Conservation (phyloP, 2,113 vertebrate species). For the Mirza zaza region DNA sequence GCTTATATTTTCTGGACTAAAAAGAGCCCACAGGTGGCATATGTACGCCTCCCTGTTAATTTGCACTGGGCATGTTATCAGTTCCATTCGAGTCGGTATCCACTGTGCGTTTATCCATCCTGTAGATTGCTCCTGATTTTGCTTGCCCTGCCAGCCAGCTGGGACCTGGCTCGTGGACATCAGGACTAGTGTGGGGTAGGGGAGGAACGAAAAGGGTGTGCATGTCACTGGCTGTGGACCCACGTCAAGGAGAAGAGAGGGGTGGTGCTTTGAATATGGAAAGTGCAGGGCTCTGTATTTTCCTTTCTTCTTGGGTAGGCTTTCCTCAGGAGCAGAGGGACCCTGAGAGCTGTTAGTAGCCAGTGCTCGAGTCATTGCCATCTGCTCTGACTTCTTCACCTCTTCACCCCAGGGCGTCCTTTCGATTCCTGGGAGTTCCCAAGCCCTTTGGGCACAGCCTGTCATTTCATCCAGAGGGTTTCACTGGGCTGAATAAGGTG, state of each 20-base stretch:
- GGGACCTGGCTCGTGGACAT: background rate
- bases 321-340: background rate
- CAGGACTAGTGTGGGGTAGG: no score
- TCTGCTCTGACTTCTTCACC: background rate
- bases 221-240: background rate
- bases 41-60: rapidly evolving
- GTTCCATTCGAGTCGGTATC: rapidly evolving
- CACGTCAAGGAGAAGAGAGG: background rate
- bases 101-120: background rate
- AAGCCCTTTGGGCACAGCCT: background rate
- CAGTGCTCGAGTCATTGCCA: rapidly evolving
- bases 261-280: no score
- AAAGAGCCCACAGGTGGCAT: background rate
- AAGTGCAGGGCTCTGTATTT: rapidly evolving
- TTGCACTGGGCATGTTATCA: rapidly evolving
- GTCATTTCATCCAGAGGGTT: background rate
- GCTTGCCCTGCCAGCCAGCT: background rate
- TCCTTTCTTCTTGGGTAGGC: background rate
- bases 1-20: background rate
- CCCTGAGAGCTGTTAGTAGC: background rate
- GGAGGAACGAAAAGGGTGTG: background rate
- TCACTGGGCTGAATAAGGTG: background rate
- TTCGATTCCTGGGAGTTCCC: background rate
- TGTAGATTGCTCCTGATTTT: background rate
- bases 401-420: background rate